Conservation (phyloP, 1,140 invertebrate species). For the Cephus cinctus region DNA sequence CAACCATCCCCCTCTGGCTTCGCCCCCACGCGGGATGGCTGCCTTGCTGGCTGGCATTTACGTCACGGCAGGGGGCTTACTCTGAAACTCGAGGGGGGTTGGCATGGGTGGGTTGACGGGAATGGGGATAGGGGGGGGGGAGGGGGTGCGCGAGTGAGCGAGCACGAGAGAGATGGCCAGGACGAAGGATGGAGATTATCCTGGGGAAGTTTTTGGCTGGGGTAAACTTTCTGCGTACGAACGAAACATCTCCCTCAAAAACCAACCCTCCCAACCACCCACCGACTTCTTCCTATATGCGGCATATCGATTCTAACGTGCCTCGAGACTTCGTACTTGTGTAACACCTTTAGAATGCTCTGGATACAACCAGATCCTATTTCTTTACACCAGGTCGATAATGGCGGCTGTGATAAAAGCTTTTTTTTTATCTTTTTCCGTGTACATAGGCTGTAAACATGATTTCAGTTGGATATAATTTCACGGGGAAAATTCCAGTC, state of each 20-base stretch:
- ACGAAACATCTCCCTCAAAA: conserved; percentile 55
- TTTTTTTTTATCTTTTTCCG: no score
- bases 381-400: no score
- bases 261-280: conserved; percentile 35
- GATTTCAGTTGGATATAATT: no score
- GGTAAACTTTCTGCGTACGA: conserved; percentile 34
- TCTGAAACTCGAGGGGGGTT: conserved; percentile 9
- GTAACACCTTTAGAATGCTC: no score
- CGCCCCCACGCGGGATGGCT: conserved; percentile 44
- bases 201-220: conserved; percentile 28
- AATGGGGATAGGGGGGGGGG: conserved; percentile 17
- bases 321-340: conserved; percentile 1
- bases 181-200: conserved; percentile 39
- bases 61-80: conserved; percentile 37
- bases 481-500: no score
- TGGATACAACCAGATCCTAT: no score
- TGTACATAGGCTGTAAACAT: no score
- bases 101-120: conserved; percentile 9
- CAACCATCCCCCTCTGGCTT: not conserved
- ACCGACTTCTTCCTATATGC: no score
- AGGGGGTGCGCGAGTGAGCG: conserved; percentile 9
- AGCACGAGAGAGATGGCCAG: conserved; percentile 17
- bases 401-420: no score
- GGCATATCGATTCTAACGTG: no score
- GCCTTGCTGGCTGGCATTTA: conserved; percentile 48